Base-by-base conservation (phyloP, 2,888 invertebrate species). In the Argyresthia goedartella region DNA sequence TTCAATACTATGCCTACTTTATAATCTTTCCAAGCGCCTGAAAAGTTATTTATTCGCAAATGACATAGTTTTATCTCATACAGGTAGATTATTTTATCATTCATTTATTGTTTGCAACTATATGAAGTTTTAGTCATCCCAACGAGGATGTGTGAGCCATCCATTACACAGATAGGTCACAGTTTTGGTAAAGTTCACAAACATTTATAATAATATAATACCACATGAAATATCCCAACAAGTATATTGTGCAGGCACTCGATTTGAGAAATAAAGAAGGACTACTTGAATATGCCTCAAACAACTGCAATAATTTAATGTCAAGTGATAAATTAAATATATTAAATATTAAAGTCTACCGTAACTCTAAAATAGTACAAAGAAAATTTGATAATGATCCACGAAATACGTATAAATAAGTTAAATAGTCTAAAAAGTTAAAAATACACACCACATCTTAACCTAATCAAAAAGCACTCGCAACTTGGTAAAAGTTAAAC, bases 351-450 rank as follows among this genome's bases (percentile, higher is more conserved):
- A 84, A 81, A 61, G 71, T 75, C 85, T 86, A 85, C 75, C 69
- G 67, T 82, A 81, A 81, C 68, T 74, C 85, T 85, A 85, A 84
- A 84, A 79, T 79, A 82, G 82, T 80, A 81, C 72, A 85, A 86
- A 86, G 81, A 76, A 86, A 86, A 81, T 76, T 76, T 72, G 71
- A 81, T 78, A 79, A 78, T 78, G 73, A 71, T 80, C 79, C 82
- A 81, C 78, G 76, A 81, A 84, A 85, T 85, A 81, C 80, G 80
- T 82, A 81, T 80, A 85, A 86, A 86, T 86, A 86, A 86, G 85
- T 85, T 85, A 84, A 85, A 85, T 84, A 85, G 78, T 84, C 85
- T 85, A 86, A 84, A 81, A 85, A 73, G 76, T 85, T 85, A 82
- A 85, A 85, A 85, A 81, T 86, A 86, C 86, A 86, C 86, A 84